Percentiles rank a stretch among this genome's conserved stretches.
Conservation (phyloP, 1,140 invertebrate species). For the Stegodyphus dumicola region DNA sequence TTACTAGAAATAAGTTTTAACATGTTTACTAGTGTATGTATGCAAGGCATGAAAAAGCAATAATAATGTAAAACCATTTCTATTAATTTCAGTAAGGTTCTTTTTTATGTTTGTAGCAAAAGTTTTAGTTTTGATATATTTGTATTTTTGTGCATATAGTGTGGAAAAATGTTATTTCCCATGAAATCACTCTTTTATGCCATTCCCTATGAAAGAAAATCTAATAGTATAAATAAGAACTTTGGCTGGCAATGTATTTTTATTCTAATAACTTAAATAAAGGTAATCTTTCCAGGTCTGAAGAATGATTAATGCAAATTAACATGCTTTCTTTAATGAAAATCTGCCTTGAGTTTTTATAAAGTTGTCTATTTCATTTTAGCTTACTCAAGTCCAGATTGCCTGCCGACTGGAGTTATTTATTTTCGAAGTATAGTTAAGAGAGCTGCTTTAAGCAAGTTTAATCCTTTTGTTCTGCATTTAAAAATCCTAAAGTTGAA, state of each 20-base stretch:
- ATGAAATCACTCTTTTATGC: neutral
- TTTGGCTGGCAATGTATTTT: neutral
- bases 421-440: constrained; percentile 55
- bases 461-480: neutral
- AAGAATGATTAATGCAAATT: neutral
- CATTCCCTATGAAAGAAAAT: neutral
- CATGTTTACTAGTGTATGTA: no score
- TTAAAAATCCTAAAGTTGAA: constrained; percentile 18
- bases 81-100: no score
- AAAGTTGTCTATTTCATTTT: constrained; percentile 53
- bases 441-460: constrained; percentile 40
- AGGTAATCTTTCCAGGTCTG: neutral
- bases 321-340: neutral
- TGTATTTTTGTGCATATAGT: no score
- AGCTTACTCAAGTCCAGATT: constrained; percentile 58
- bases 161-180: neutral
- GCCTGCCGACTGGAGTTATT: constrained; percentile 60
- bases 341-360: constrained; percentile 11
- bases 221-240: neutral
- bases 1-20: no score
- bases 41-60: no score
- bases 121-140: no score
- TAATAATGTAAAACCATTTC: no score
- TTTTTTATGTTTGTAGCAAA: no score
- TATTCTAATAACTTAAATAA: neutral